Evolutionary conservation across 2,113 vertebrate genomes (phyloP), one percentile per base, ranked within the genome.

Genomic region (Apteryx mantelli): DNA sequence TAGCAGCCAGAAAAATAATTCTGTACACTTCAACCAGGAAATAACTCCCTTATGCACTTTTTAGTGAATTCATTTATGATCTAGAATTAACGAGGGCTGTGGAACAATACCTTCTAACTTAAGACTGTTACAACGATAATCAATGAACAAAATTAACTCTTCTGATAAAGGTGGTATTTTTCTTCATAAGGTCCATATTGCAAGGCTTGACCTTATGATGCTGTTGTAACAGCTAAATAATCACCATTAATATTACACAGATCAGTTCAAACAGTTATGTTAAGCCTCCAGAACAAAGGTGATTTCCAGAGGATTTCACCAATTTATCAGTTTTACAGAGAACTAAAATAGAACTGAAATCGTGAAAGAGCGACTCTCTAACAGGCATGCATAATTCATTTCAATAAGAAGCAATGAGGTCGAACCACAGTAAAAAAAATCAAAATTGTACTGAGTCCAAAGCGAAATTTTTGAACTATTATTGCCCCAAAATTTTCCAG

Each of bases 1-100:
- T 13, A 82, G 75, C 50, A 91, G 90, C 61, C 68, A 88, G 77
- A 86, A 79, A 74, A 94, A 89, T 3, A 63, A 83, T 77, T 71
- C 74, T 80, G 44, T 36, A 3, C 11, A 7, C 19, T 73, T 87
- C 42, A 63, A 28, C 70, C 48, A 84, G 65, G 42, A 87, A 97
- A 84, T 30, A 38, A 24, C 22, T 60, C 55, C 87, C 79, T 50
- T 22, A 38, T 1, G 6, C 69, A 9, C 32, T 73, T 89, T 79
- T 70, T 26, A 48, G 22, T 42, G 50, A 3, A 70, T 74, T 92
- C 91, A 61, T 80, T 82, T 70, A 64, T 13, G 32, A 74, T 48
- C 80, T 52, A 38, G 63, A 92, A 79, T n/a, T 6, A 88, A 85
- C 24, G 16, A 46, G 22, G 14, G 44, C 63, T 70, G 10, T 0